Evolutionary conservation across 2,888 invertebrate species (phyloP).

Genomic region (Trachelus troglodyta): DNA sequence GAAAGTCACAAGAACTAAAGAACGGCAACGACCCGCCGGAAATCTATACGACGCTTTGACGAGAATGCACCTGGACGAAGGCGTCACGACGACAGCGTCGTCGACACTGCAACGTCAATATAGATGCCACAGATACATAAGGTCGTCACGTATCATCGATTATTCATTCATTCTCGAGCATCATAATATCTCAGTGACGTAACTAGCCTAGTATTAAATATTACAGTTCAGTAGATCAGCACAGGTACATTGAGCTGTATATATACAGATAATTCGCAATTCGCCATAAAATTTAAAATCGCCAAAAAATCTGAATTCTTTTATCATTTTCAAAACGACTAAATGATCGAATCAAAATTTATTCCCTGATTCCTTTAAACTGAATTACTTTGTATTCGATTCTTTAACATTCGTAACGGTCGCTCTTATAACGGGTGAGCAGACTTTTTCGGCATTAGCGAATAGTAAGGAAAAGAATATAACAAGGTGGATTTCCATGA

Average conservation of each 20-base stretch:
- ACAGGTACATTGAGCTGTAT: not conserved
- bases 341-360: not conserved
- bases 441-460: not conserved
- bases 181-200: not conserved
- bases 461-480: not conserved
- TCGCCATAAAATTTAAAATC: not conserved
- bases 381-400: too few relatives aligned
- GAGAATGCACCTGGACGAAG: not conserved
- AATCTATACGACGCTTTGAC: not conserved
- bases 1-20: not conserved
- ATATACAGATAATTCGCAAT: too few relatives aligned
- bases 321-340: rapidly evolving
- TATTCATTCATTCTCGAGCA: not conserved
- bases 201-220: not conserved
- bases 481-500: not conserved
- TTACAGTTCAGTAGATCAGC: not conserved
- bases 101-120: not conserved
- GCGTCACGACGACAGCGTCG: not conserved
- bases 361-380: too few relatives aligned
- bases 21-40: not conserved
- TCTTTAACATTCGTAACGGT: too few relatives aligned
- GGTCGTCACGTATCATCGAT: not conserved
- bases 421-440: not conserved
- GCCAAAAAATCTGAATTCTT: not conserved
- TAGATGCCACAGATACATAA: not conserved